phyloP scores from a whole-genome alignment of 23 tunicate genomes.

The Trididemnum miniatum region DNA sequence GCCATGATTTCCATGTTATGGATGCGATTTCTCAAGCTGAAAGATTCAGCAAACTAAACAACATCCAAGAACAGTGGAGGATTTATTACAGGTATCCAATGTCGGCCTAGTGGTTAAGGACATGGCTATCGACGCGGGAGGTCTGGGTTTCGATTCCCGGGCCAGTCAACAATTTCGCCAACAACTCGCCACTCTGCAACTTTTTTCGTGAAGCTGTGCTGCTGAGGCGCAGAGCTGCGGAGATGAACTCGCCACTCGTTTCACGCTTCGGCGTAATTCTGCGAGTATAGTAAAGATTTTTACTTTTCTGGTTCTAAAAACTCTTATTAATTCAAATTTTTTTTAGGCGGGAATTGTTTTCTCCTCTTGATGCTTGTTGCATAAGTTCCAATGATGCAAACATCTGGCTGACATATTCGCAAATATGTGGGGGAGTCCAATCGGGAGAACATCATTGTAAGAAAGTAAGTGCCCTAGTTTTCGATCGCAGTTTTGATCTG shows the following conservation, averaged over 20 bases:
- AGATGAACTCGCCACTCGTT: too few relatives aligned
- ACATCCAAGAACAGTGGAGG: conserved; percentile 49
- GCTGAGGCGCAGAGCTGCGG: too few relatives aligned
- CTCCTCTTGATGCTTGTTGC: conserved; percentile 57
- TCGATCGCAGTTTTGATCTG: conserved; percentile 7
- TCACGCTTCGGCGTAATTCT: too few relatives aligned
- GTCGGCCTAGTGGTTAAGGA: too few relatives aligned
- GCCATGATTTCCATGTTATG: conserved; percentile 67
- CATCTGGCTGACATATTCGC: conserved; percentile 69
- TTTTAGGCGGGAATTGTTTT: conserved; percentile 79
- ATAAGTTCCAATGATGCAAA: conserved; percentile 43
- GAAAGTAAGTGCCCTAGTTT: conserved; percentile 37
- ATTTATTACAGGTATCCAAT: conserved; percentile 92
- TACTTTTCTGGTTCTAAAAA: too few relatives aligned
- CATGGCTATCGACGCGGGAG: too few relatives aligned
- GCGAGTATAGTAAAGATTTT: too few relatives aligned
- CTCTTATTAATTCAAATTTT: too few relatives aligned
- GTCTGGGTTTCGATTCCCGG: too few relatives aligned
- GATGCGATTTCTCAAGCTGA: conserved; percentile 94
- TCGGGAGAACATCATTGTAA: conserved; percentile 74
- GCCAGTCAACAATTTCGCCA: too few relatives aligned
- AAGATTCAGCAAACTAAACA: conserved; percentile 39
- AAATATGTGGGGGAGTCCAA: conserved; percentile 91
- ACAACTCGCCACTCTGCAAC: too few relatives aligned
- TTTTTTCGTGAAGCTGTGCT: too few relatives aligned